Evolutionary conservation across 2,113 vertebrate genomes (phyloP), one percentile per base, ranked within the genome.

Genomic region (Echinops telfairi): DNA sequence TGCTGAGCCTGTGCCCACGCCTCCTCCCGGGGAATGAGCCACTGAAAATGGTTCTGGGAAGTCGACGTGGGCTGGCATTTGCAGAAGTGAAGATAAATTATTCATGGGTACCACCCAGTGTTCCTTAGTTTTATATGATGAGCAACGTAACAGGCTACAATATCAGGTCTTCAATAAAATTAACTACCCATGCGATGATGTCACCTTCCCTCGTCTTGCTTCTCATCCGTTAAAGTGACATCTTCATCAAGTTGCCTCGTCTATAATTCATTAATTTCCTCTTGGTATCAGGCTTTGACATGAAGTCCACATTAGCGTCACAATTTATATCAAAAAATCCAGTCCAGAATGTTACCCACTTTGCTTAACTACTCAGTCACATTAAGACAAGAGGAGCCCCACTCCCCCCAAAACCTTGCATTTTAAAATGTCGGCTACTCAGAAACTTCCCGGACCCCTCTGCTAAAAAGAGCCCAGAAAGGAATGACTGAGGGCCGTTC

Each of bases 21-120:
- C 84, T 94, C 86, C 90, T 91, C 88, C 83, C 83, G 76, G 77
- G 75, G 87, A 89, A 89, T 89, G 93, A 88, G 88, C 94, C 17
- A 19, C 89, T 83, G 38, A 25, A 0, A 36, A 53, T 36, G 70
- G 5, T n/a, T 84, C 94, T 92, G 87, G 75, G 38, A 92, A 89
- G 85, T 93, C 20, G n/a, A 88, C 47, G 29, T 75, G 57, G 83
- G 58, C 47, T 92, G 38, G 0, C 73, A 27, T 47, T 79, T 87
- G 94, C 92, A 97, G 97, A 95, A 98, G 97, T 97, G 96, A 98
- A 98, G 10, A 98, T 98, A 98, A 97, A 98, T 93, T 92, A 95
- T 97, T 97, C 92, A 93, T 94, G 91, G 90, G 77, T 81, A 76
- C 95, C 88, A 76, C 82, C 47, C 94, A 90, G 62, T 64, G 84